Evolutionary conservation across 1,140 invertebrate species (phyloP), one percentile per base, ranked within the genome.

Genomic region (Brachionus angularis): DNA sequence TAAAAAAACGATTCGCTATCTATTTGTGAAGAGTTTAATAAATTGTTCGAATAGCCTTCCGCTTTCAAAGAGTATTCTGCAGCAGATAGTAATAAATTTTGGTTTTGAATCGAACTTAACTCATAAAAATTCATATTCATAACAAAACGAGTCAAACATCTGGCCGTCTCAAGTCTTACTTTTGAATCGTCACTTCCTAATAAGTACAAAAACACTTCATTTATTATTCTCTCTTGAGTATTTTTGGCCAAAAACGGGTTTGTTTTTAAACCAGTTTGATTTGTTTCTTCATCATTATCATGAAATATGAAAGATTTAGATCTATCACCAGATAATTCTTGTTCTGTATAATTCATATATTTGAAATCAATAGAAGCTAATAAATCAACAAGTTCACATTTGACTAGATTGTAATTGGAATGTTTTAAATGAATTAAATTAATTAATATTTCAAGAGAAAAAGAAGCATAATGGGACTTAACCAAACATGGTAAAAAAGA

Each of bases 111-210:
- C 25, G 53, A 58, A 39, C 18, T 58, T 39, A 34, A 34, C 3
- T 58, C 62, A 31, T 46, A 46, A 33, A 46, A 50, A 8, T 47
- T 67, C 23, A 44, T 47, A n/a, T 67, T 67, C 5, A 29, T 1
- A 58, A 73, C 80, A 83, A 84, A 91, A 89, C 83, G 87, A 16
- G 86, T 80, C 74, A 91, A 84, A 16, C 88, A 83, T 44, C 83
- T 79, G 7, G 87, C 84, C 3, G 89, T 86, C 14, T 89, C 86
- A 74, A 85, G 84, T 62, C 91, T 81, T 5, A 93, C 89, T 79
- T 89, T 84, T 58, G 85, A 84, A 79, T 93, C 90, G 74, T 87
- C 86, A 82, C 91, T 89, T 12, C 84, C 84, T 2, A 91, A 76
- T 29, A 91, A 78, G 34, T 79, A 76, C 16, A 87, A 78, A n/a